phyloP scores from a whole-genome alignment of 64 coral and sea anemone species.

The Catalaphyllia jardinei region DNA sequence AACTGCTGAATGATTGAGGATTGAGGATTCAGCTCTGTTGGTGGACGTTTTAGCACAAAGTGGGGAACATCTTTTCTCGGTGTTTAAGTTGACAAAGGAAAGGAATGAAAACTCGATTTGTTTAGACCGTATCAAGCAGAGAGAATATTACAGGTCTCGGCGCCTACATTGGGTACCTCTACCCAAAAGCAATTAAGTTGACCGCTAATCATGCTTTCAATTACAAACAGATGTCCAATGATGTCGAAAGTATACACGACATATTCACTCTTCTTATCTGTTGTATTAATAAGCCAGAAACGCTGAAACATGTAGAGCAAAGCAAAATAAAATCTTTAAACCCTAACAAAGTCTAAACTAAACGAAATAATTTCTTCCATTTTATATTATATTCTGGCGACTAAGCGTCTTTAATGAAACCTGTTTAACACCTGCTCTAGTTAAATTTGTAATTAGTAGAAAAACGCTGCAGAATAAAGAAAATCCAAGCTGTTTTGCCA shows the following conservation, averaged over 20 bases:
- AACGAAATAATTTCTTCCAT: neutral
- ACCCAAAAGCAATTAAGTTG: neutral
- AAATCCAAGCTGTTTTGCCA: neutral
- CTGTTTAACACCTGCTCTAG: neutral
- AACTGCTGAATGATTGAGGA: neutral
- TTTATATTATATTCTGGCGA: neutral
- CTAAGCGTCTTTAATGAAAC: neutral
- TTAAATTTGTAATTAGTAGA: constrained; percentile 24
- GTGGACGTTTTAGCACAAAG: neutral
- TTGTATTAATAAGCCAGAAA: neutral
- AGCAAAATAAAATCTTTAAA: too few relatives aligned
- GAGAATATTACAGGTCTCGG: neutral
- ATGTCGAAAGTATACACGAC: neutral
- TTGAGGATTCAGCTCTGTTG: neutral
- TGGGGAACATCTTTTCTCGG: neutral
- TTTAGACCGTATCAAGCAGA: neutral
- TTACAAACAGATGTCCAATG: neutral
- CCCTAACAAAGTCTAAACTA: too few relatives aligned
- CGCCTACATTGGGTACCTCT: neutral
- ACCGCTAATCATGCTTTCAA: neutral
- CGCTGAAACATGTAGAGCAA: too few relatives aligned
- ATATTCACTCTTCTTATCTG: neutral
- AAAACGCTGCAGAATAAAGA: constrained; percentile 1
- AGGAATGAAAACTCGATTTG: neutral
- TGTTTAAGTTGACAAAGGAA: neutral